Evolutionary conservation across 2,113 vertebrate genomes (phyloP).

Genomic region (Carollia perspicillata): DNA sequence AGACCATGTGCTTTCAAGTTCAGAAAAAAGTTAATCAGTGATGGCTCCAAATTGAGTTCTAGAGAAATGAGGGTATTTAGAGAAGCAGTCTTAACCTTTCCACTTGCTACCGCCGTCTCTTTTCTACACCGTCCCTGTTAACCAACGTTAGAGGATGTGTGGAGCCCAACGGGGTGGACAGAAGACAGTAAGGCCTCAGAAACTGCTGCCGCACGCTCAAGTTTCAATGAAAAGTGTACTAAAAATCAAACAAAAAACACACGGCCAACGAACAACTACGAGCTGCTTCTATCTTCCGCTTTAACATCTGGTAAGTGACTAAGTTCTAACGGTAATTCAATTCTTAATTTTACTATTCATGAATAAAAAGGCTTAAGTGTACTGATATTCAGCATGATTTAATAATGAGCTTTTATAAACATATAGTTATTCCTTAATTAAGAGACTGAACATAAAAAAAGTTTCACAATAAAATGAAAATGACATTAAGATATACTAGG

Average conservation of each 20-base stretch:
- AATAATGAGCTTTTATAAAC: neutral
- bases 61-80: neutral
- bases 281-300: neutral
- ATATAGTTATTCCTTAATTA: slow-evolving; percentile 10
- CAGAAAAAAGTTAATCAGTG: neutral
- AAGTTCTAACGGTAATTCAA: neutral
- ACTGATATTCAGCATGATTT: neutral
- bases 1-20: neutral
- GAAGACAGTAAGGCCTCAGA: neutral
- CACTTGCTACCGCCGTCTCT: neutral
- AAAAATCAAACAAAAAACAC: neutral
- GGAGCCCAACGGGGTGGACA: neutral
- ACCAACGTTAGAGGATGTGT: neutral
- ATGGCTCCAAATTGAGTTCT: neutral
- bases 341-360: neutral
- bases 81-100: slow-evolving; percentile 7
- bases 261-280: neutral
- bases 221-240: neutral
- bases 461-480: no score
- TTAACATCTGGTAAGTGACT: neutral
- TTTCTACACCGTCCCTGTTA: neutral
- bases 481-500: no score
- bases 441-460: neutral
- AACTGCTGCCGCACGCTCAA: neutral
- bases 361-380: neutral